Evolutionary conservation across 2,113 vertebrate genomes (phyloP), one percentile per base, ranked within the genome.

Genomic region (Tinamus guttatus): DNA sequence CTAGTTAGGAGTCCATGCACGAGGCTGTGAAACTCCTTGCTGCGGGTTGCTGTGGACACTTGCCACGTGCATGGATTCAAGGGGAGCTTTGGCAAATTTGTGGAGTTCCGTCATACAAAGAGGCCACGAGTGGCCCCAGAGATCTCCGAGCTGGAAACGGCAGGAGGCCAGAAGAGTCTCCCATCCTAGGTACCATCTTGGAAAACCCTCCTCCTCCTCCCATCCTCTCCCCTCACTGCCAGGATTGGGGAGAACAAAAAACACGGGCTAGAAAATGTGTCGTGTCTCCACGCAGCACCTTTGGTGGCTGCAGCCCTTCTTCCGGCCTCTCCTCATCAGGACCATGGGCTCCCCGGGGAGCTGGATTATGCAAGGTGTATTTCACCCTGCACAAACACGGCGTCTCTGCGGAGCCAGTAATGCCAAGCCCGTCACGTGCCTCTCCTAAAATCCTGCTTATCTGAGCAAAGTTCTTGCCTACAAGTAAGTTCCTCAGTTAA

Each of bases 31-130:
- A 69, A 0, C 5, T 87, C 30, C 41, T 43, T 78, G 43, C 34
- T 11, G 3, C 36, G 9, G 81, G 64, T 13, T 5, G 0, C 4
- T 56, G 47, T 25, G 16, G 4, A 2, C 38, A n/a, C 51, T 47
- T 5, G 36, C 51, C 68, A 19, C 4, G 2, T 30, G 3, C 0
- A 0, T 81, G 60, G 27, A 4, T 62, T 75, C 38, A 59, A 68
- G 73, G 69, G 64, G 62, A 25, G 49, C 8, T 54, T 60, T 34
- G 32, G 13, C 52, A 54, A 18, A 19, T 32, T 32, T 32, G 16
- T 32, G 30, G 54, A 64, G 22, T 22, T 64, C 15, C 51, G 52
- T 2, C 3, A 1, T 51, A 22, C 5, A 2, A 3, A 9, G 64
- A 36, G 73, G 27, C 54, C 18, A 9, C 8, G 5, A 52, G 9